Conservation (phyloP, 2,888 invertebrate species). For the Cheilosia scutellata region DNA sequence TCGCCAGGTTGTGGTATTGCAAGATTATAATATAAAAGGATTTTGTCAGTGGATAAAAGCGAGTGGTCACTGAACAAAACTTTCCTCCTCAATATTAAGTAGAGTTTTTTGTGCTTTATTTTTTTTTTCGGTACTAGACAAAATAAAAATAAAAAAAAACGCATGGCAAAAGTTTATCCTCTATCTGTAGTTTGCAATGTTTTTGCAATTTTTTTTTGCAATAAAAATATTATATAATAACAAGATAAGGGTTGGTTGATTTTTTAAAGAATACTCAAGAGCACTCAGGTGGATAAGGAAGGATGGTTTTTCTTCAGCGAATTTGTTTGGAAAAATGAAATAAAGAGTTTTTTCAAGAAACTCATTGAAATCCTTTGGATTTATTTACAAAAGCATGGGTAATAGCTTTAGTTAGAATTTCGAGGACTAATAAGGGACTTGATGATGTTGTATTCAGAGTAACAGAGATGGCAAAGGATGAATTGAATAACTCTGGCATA, state of each 20-base stretch:
- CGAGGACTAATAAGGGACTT: too few relatives aligned
- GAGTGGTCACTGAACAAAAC: conserved; percentile 61
- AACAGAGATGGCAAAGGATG: too few relatives aligned
- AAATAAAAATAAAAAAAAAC: neutral
- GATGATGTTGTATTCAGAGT: too few relatives aligned
- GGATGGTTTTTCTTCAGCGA: neutral
- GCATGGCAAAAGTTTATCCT: conserved; percentile 47
- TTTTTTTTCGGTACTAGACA: neutral
- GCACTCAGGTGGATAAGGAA: too few relatives aligned
- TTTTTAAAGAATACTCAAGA: too few relatives aligned
- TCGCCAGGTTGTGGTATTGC: conserved; percentile 27
- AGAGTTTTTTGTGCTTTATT: conserved; percentile 4
- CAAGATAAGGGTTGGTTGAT: neutral
- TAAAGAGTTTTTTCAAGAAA: too few relatives aligned
- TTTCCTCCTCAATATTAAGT: conserved; percentile 61
- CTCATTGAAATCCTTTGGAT: too few relatives aligned
- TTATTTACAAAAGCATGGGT: too few relatives aligned
- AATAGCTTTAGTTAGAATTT: too few relatives aligned
- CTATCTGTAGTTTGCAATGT: conserved; percentile 8
- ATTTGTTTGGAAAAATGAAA: too few relatives aligned
- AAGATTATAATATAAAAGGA: conserved; percentile 57
- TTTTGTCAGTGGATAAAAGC: conserved; percentile 69
- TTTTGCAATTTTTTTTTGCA: neutral
- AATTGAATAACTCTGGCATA: too few relatives aligned
- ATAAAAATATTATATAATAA: neutral